Evolutionary conservation across 2,888 invertebrate genomes (phyloP).

Genomic region (Norana najaformis): DNA sequence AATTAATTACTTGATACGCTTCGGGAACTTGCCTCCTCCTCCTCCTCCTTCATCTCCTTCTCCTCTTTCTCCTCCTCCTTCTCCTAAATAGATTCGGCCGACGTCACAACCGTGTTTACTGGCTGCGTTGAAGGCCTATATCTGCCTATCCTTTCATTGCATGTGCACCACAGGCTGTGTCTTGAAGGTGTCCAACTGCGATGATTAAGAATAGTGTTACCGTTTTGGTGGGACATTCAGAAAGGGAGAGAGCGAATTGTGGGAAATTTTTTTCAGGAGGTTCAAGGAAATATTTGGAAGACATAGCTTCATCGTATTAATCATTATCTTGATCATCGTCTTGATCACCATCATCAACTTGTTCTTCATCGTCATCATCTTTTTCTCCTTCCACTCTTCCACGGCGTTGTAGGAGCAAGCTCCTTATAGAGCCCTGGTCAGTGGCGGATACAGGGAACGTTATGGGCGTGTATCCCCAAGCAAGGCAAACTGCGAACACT

Average conservation of each 20-base stretch:
- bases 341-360: not conserved
- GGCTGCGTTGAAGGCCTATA: not conserved
- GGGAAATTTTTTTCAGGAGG: too few relatives aligned
- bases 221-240: not conserved
- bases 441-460: too few relatives aligned
- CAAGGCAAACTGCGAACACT: too few relatives aligned
- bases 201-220: too few relatives aligned
- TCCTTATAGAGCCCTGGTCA: too few relatives aligned
- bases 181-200: not conserved
- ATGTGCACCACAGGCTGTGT: not conserved
- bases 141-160: not conserved
- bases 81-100: not conserved
- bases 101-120: not conserved
- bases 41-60: not conserved
- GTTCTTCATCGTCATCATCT: too few relatives aligned
- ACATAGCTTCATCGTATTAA: not conserved
- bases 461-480: too few relatives aligned
- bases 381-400: too few relatives aligned
- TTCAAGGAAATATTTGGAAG: not conserved
- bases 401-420: too few relatives aligned
- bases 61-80: not conserved
- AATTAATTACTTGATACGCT: slow-evolving; percentile 23
- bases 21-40: not conserved
- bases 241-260: not conserved
- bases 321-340: not conserved